Evolutionary conservation across 2,113 vertebrate genomes (phyloP), one percentile per base, ranked within the genome.

Genomic region (Australoheros scitulus): DNA sequence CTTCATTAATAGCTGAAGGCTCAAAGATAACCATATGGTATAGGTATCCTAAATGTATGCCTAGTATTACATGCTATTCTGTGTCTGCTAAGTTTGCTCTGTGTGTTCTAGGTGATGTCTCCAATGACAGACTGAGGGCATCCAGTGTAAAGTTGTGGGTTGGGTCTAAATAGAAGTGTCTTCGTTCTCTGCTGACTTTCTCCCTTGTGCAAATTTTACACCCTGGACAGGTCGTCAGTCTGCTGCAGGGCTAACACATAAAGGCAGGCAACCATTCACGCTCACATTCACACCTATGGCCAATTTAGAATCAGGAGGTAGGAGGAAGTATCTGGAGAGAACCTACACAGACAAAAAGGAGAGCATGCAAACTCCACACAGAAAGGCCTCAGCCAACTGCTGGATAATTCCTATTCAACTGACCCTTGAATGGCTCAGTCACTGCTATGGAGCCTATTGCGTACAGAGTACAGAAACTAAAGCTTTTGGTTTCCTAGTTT

Each of bases 371-470:
- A 13, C 41, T 43, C 41, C 3, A 0, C 43, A 47, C 41, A 43
- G 41, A 41, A 41, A 11, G 41, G 11, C 11, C 41, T 11, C 41
- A 43, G 41, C 13, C 41, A 43, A 6, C 10, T 13, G 41, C 11
- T 43, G 13, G 41, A 43, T 7, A 50, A 70, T 70, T 29, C 3
- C 26, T 70, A 26, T 70, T 43, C 15, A 20, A 20, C 15, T 70
- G 65, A 50, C 43, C 43, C 74, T 79, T 88, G 75, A 81, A 87
- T 65, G 79, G 75, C 55, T 65, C 34, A 8, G 59, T 81, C 68
- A 34, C 61, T 75, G 88, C 81, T 36, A 18, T 3, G 59, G 61
- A 65, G 32, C 50, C 65, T 74, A 1, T 20, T 55, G 17, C 18
- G 7, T 20, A 3, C 7, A 3, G 7, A 20, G 18, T 41, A 50